Evolutionary conservation across 2,797 vertebrate species (phyloP), one percentile per base, ranked within the genome.

Genomic region (Ateles fusciceps): DNA sequence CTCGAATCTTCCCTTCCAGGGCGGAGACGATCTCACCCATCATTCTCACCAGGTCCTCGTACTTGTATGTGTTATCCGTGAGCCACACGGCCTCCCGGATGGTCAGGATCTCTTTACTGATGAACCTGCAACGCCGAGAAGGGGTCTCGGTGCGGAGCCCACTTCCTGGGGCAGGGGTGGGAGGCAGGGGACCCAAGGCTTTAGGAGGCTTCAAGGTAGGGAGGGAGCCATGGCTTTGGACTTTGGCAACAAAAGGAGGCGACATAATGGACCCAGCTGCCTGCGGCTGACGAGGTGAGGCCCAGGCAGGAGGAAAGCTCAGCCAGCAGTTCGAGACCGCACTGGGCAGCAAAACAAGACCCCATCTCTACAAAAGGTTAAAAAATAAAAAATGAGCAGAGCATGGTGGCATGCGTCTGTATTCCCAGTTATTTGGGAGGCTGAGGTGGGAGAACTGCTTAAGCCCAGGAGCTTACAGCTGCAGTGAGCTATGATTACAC

Each of bases 61-160:
- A 99, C 97, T 99, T 99, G 98, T 99, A 99, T 0, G 99, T 99
- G 98, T 99, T 99, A 98, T 99, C 99, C 0, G 99, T 99, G 89
- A 99, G 99, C 99, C 99, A 99, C 75, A 99, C 99, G 0, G 99
- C 99, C 98, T 99, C 99, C 1, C 99, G 99, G 90, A 99, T 99
- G 0, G 99, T 99, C 98, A 99, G 98, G 97, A 99, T 99, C 96
- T 99, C 99, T 98, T 99, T 99, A 98, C 99, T 99, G 92, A 99
- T 99, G 97, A 99, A 99, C 93, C 99, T 99, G 98, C 6, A 75
- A 75, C 0, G 15, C 9, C 13, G 3, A 84, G 55, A 76, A 14
- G 36, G 24, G 46, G 3, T 28, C 64, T 95, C 24, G 79, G 89
- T 10, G 2, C 24, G 0, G 30, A 83, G 64, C 36, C 48, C 15